Evolutionary conservation across 2,888 invertebrate genomes (phyloP).

Genomic region (Drosophila barbarae): DNA sequence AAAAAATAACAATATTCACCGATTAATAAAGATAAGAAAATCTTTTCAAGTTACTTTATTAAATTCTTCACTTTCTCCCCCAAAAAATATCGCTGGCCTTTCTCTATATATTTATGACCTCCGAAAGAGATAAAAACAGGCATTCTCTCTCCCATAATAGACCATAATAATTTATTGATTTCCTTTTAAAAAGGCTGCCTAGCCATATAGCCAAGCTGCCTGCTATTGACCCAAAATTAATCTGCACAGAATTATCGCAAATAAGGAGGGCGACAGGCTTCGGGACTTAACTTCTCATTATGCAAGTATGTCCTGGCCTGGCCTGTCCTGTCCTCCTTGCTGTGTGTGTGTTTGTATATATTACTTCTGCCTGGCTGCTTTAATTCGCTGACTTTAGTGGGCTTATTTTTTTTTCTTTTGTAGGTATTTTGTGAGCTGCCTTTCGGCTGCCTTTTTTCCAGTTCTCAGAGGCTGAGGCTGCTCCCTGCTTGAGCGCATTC

Average conservation of each 20-base stretch:
- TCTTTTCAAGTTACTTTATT: neutral
- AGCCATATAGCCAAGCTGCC: conserved; percentile 9
- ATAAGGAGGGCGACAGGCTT: conserved; percentile 32
- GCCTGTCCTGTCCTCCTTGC: conserved; percentile 13
- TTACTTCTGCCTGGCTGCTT: conserved; percentile 60
- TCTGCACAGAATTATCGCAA: conserved; percentile 66
- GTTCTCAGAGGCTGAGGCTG: conserved; percentile 62
- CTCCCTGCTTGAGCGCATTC: conserved; percentile 69
- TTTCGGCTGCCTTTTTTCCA: conserved; percentile 18
- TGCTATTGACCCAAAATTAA: conserved; percentile 70
- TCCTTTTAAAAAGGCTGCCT: conserved; percentile 56
- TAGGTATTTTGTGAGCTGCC: conserved; percentile 15
- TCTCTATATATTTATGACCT: conserved; percentile 5
- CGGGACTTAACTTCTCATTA: conserved; percentile 52
- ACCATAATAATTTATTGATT: conserved; percentile 75
- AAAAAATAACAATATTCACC: neutral
- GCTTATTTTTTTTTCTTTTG: conserved; percentile 32
- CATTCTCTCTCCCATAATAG: conserved; percentile 62
- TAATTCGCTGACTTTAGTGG: conserved; percentile 57
- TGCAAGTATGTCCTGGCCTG: conserved; percentile 34
- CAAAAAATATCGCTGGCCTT: neutral
- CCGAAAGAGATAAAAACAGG: neutral
- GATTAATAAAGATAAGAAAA: neutral
- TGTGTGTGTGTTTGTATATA: conserved; percentile 13
- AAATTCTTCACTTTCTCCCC: conserved; percentile 6